Evolutionary conservation across 92 coral and sea anemone species (phyloP).

Genomic region (Parazoanthus swiftii): DNA sequence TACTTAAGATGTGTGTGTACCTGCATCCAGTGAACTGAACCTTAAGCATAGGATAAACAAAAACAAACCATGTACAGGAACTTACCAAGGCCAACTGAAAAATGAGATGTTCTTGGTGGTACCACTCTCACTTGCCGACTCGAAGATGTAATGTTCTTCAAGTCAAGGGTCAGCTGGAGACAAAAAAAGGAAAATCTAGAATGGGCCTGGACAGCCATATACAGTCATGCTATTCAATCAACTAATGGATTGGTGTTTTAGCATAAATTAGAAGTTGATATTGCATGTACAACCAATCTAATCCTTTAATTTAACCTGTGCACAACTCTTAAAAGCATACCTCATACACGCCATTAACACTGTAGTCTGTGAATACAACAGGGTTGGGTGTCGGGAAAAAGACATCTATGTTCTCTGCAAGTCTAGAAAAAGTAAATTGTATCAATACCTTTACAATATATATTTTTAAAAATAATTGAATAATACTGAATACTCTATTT

Average conservation of each 20-base stretch:
- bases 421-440: constrained; percentile 23
- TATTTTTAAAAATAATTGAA: too few species aligned
- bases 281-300: too few species aligned
- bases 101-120: constrained; percentile 88
- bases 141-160: constrained; percentile 96
- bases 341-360: constrained; percentile 92
- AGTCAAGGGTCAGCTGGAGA: constrained; percentile 71
- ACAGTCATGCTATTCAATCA: neutral
- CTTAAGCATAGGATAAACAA: too few species aligned
- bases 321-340: constrained; percentile 33
- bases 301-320: too few species aligned
- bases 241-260: too few species aligned
- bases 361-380: constrained; percentile 81
- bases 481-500: too few species aligned
- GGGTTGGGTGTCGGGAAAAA: constrained; percentile 89
- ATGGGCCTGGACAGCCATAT: neutral
- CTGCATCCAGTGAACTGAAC: too few species aligned
- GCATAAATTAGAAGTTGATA: too few species aligned
- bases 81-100: constrained; percentile 97
- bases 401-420: constrained; percentile 59
- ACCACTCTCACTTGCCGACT: constrained; percentile 91
- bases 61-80: neutral
- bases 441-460: too few species aligned
- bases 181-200: neutral
- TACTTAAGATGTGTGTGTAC: too few species aligned